Evolutionary conservation across 1,140 invertebrate genomes (phyloP).

Genomic region (Aphis craccivora): DNA sequence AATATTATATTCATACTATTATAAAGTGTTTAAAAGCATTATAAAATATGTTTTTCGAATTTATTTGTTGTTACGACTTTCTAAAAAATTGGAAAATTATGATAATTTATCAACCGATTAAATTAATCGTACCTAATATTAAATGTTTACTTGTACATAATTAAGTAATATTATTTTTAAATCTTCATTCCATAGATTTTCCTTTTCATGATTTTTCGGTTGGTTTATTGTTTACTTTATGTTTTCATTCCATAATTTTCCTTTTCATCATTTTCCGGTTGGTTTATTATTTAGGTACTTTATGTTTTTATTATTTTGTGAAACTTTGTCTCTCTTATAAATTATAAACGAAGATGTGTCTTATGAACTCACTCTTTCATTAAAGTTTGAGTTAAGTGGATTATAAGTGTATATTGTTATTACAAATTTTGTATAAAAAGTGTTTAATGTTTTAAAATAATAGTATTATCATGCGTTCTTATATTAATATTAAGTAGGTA

Average conservation of each 20-base stretch:
- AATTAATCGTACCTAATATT: not conserved
- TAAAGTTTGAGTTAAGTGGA: not conserved
- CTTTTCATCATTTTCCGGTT: not conserved
- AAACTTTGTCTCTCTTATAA: not conserved
- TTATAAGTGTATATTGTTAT: not conserved
- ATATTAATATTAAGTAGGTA: too few relatives aligned
- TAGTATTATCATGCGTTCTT: not conserved
- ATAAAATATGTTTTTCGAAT: not conserved
- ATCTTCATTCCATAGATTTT: not conserved
- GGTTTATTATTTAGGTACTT: too few relatives aligned
- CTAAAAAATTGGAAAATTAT: too few relatives aligned
- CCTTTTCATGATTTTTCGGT: not conserved
- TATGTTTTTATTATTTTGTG: not conserved
- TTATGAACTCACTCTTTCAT: not conserved
- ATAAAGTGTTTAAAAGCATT: not conserved
- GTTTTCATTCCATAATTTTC: not conserved
- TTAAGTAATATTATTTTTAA: not conserved
- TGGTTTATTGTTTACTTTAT: not conserved
- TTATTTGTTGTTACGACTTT: not conserved
- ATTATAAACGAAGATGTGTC: not conserved
- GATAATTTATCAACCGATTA: not conserved
- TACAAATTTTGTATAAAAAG: not conserved
- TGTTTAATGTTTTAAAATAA: not conserved
- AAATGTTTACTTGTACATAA: not conserved
- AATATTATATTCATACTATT: not conserved